Evolutionary conservation across 1,140 invertebrate genomes (phyloP).

Genomic region (Limonius californicus): DNA sequence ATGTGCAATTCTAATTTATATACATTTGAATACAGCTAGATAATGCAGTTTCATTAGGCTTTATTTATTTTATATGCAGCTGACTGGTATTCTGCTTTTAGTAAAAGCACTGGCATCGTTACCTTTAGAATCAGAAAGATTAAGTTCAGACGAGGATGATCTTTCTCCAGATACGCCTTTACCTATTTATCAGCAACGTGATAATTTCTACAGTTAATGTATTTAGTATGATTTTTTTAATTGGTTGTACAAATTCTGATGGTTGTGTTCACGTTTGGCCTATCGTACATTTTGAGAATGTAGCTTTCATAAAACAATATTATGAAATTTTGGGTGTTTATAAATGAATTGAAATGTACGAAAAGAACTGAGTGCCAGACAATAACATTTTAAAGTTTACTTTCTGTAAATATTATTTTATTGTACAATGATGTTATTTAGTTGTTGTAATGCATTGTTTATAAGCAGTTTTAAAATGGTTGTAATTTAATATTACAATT

Average conservation of each 20-base stretch:
- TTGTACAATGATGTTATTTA: slow-evolving; percentile 23
- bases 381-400: slow-evolving; percentile 24
- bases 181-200: slow-evolving; percentile 78
- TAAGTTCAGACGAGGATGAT: slow-evolving; percentile 61
- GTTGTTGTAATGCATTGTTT: slow-evolving; percentile 18
- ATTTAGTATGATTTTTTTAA: slow-evolving; percentile 5
- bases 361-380: slow-evolving; percentile 37
- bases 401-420: slow-evolving; percentile 22
- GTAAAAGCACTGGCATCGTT: slow-evolving; percentile 71
- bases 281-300: slow-evolving; percentile 34
- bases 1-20: too few species aligned
- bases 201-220: slow-evolving; percentile 74
- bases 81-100: slow-evolving; percentile 43
- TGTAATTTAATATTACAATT: not conserved
- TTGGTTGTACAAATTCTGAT: slow-evolving; percentile 21
- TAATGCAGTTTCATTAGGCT: not conserved
- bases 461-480: not conserved
- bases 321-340: slow-evolving; percentile 20
- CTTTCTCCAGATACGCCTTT: slow-evolving; percentile 62
- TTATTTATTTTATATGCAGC: not conserved
- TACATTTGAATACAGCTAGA: too few species aligned
- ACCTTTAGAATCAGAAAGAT: slow-evolving; percentile 50
- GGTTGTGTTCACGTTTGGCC: slow-evolving; percentile 36
- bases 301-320: slow-evolving; percentile 20
- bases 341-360: slow-evolving; percentile 28